Percentiles rank a stretch among this genome's conserved stretches.
Conservation (phyloP, 1,140 invertebrate species). For the Oncopodura yosiiana region DNA sequence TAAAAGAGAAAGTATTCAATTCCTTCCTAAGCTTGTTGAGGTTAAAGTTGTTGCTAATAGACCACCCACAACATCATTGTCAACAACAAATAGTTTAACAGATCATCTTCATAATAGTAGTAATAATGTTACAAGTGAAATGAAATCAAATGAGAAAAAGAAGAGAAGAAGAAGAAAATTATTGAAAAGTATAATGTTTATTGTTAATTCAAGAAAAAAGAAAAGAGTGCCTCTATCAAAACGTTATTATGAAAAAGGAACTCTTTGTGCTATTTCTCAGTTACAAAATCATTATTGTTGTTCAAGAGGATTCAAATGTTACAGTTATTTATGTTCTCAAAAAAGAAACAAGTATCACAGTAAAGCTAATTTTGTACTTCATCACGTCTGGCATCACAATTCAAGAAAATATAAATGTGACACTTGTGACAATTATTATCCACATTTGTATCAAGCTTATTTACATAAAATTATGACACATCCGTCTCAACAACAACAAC, state of each 20-base stretch:
- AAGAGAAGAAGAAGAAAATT: conserved; percentile 11
- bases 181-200: not conserved
- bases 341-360: conserved; percentile 3
- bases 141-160: conserved; percentile 21
- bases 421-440: conserved; percentile 40
- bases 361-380: conserved; percentile 21
- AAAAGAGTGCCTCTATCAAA: no score
- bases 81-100: no score
- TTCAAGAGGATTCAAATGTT: conserved; percentile 36
- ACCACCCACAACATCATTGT: no score
- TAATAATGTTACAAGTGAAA: conserved; percentile 23
- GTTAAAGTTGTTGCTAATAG: conserved; percentile 9
- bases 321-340: conserved; percentile 37
- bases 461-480: conserved; percentile 37
- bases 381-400: conserved; percentile 34
- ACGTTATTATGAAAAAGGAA: not conserved
- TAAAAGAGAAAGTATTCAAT: conserved; percentile 19
- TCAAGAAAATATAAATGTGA: conserved; percentile 39
- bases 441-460: conserved; percentile 42
- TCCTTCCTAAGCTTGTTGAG: conserved; percentile 23
- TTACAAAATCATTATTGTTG: conserved; percentile 30
- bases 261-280: not conserved
- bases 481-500: conserved; percentile 2
- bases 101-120: no score
- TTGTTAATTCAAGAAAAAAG: no score